A percentile compares a stretch with the other conserved stretches of the same genome.
Evolutionary conservation across 2,888 invertebrate genomes (phyloP).

Genomic region (Patella depressa): DNA sequence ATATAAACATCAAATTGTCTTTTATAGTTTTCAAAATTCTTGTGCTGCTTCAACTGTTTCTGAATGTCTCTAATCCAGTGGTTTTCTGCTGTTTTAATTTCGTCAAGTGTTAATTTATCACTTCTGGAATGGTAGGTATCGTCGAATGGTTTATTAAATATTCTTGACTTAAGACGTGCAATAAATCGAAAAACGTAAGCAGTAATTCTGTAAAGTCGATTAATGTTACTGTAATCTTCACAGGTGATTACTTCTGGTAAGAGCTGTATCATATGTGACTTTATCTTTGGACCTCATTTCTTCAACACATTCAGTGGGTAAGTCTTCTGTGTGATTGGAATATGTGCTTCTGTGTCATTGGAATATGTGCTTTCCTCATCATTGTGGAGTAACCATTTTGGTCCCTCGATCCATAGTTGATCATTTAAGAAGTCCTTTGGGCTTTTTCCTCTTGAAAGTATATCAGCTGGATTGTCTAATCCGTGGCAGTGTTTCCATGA

Average conservation of each 20-base stretch:
- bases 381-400: neutral
- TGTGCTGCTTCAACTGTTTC: neutral
- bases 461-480: neutral
- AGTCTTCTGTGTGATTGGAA: neutral
- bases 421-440: neutral
- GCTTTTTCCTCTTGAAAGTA: neutral
- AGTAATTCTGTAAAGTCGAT: neutral
- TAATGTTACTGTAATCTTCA: neutral
- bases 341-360: too few relatives aligned
- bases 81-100: neutral
- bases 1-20: neutral
- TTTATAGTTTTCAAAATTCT: neutral
- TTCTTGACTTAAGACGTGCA: neutral
- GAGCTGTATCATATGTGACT: neutral
- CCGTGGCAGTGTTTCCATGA: neutral
- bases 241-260: neutral
- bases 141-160: too few relatives aligned
- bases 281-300: neutral
- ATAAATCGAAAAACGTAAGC: neutral
- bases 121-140: too few relatives aligned
- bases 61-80: neutral
- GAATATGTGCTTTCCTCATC: neutral
- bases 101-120: neutral
- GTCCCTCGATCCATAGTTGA: slow-evolving; percentile 1
- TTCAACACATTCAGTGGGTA: neutral